phyloP scores from a whole-genome alignment of 2,888 invertebrate species.

The Pyralis farinalis region DNA sequence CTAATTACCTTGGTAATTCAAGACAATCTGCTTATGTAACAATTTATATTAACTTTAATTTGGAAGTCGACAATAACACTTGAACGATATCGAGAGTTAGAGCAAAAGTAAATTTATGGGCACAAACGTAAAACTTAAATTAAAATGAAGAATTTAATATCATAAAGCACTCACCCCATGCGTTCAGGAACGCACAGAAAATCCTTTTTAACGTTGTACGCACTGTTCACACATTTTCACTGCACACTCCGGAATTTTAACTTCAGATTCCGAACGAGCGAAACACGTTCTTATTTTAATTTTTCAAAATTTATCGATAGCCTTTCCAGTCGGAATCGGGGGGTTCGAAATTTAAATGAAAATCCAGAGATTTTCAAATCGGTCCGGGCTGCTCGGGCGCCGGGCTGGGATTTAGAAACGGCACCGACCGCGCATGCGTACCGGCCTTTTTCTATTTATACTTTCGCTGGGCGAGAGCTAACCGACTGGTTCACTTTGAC shows the following conservation, averaged over 20 bases:
- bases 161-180: conserved; percentile 41
- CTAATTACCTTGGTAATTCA: conserved; percentile 29
- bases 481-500: conserved; percentile 32
- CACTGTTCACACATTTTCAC: conserved; percentile 73
- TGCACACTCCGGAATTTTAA: conserved; percentile 30
- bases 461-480: conserved; percentile 53
- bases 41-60: not conserved
- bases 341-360: conserved; percentile 30
- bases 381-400: conserved; percentile 62
- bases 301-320: conserved; percentile 30
- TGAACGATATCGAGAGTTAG: not conserved
- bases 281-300: conserved; percentile 12
- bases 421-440: conserved; percentile 41
- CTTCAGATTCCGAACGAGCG: conserved; percentile 25
- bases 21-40: conserved; percentile 13
- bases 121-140: conserved; percentile 1
- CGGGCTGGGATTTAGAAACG: conserved; percentile 65
- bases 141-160: conserved; percentile 16
- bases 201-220: conserved; percentile 55
- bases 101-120: not conserved
- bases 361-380: conserved; percentile 37
- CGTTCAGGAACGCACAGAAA: conserved; percentile 34
- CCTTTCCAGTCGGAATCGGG: conserved; percentile 70
- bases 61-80: not conserved
- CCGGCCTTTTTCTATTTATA: conserved; percentile 55